A percentile compares a stretch with the other conserved stretches of the same genome.
Evolutionary conservation across 2,888 invertebrate species (phyloP).

Genomic region (Hirtodrosophila trivittata): DNA sequence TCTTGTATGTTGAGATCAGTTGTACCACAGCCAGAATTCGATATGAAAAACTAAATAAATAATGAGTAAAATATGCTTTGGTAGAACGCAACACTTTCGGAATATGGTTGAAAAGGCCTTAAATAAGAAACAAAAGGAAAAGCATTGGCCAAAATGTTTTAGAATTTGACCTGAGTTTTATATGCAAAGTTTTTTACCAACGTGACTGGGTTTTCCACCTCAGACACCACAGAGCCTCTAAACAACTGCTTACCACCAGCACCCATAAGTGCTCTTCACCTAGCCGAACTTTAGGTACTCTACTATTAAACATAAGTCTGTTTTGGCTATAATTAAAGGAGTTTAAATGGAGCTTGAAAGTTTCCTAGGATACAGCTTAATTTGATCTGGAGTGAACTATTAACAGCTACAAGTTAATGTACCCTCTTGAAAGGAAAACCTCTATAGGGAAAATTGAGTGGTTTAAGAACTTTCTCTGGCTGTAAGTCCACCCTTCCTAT

Average conservation of each 20-base stretch:
- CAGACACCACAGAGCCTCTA: slow-evolving; percentile 28
- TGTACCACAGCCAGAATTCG: too few species aligned
- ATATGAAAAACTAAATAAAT: too few species aligned
- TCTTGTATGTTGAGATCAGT: slow-evolving; percentile 2
- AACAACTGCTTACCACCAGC: slow-evolving; percentile 24
- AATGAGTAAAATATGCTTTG: too few species aligned
- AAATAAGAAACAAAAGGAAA: not conserved
- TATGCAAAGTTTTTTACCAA: slow-evolving; percentile 37
- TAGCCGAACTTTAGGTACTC: not conserved
- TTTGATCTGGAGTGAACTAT: not conserved
- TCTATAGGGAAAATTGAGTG: slow-evolving; percentile 31
- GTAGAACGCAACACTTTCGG: too few species aligned
- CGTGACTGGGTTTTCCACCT: slow-evolving; percentile 52
- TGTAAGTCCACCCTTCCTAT: slow-evolving; percentile 6
- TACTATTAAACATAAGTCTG: not conserved
- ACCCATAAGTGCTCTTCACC: not conserved
- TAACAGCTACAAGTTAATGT: too few species aligned
- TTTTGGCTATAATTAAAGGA: too few species aligned
- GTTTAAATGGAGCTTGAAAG: too few species aligned
- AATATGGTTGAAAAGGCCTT: not conserved
- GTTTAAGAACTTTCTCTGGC: slow-evolving; percentile 40
- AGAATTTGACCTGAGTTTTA: slow-evolving; percentile 23
- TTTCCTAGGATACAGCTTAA: too few species aligned
- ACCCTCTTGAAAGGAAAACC: not conserved
- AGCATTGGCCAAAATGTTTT: slow-evolving; percentile 2